Percentiles rank a stretch among this genome's conserved stretches.
phyloP scores from a whole-genome alignment of 1,140 invertebrate genomes.

The Bombus terrestris region DNA sequence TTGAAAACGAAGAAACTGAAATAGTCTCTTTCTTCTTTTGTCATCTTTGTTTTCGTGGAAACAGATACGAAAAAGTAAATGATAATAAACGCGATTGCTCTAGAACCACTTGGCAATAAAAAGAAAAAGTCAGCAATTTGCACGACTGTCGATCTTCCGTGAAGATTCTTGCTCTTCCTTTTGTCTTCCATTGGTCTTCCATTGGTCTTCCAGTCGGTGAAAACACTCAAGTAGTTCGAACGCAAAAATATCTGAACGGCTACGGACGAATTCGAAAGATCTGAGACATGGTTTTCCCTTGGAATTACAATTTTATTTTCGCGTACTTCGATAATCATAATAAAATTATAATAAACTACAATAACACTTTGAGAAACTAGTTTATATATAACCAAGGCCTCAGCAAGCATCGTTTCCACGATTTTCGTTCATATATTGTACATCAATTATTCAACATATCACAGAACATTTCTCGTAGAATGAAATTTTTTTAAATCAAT shows the following conservation, averaged over 20 bases:
- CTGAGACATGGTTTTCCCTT: conserved; percentile 6
- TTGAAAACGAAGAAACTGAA: too few relatives aligned
- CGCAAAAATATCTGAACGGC: background rate
- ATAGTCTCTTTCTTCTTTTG: background rate
- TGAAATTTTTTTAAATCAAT: conserved; percentile 40
- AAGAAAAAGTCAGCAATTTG: background rate
- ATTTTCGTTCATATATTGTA: background rate
- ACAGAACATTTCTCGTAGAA: conserved; percentile 47
- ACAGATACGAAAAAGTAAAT: background rate
- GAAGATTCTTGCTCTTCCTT: background rate
- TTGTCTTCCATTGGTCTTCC: background rate
- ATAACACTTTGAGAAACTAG: conserved; percentile 34
- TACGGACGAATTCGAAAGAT: background rate
- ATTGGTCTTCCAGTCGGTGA: background rate
- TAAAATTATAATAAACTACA: conserved; percentile 48
- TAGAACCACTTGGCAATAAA: background rate
- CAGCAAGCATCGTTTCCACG: conserved; percentile 22
- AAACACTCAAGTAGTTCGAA: background rate
- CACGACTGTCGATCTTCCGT: background rate
- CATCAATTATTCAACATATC: conserved; percentile 51
- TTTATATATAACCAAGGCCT: conserved; percentile 53
- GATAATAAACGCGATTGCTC: background rate
- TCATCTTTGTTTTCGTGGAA: background rate
- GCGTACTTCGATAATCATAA: conserved; percentile 42
- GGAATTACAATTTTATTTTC: conserved; percentile 40